phyloP scores from a whole-genome alignment of 2,888 invertebrate genomes.

The Agonopterix subpropinquella region DNA sequence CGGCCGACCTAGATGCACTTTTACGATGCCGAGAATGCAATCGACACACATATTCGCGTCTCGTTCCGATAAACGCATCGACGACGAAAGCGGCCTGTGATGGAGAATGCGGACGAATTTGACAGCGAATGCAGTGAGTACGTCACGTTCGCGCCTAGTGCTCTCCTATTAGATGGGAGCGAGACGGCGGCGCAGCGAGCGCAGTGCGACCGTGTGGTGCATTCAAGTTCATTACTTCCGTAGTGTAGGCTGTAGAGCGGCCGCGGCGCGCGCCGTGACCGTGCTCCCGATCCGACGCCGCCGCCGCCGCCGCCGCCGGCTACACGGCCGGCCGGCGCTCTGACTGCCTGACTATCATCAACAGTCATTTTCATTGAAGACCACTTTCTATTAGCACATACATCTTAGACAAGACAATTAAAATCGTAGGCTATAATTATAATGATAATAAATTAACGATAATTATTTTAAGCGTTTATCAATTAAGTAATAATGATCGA shows the following conservation, averaged over 20 bases:
- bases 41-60: slow-evolving; percentile 75
- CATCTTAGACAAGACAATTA: too few relatives aligned
- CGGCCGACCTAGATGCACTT: slow-evolving; percentile 75
- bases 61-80: slow-evolving; percentile 76
- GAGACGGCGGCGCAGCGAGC: slow-evolving; percentile 49
- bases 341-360: slow-evolving; percentile 27
- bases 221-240: slow-evolving; percentile 77
- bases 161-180: slow-evolving; percentile 50
- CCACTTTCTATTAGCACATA: neutral
- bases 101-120: slow-evolving; percentile 72
- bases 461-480: too few relatives aligned
- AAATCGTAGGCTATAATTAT: neutral
- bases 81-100: slow-evolving; percentile 74
- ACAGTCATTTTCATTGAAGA: neutral
- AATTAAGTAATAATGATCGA: too few relatives aligned
- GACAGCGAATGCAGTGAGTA: slow-evolving; percentile 69
- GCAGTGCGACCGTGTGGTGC: slow-evolving; percentile 58
- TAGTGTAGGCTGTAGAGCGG: slow-evolving; percentile 57
- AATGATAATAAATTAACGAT: too few relatives aligned
- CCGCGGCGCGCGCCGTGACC: slow-evolving; percentile 44
- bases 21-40: slow-evolving; percentile 68
- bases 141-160: slow-evolving; percentile 66
- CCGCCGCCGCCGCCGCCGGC: slow-evolving; percentile 2
- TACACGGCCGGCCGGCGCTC: neutral
- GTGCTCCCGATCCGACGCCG: slow-evolving; percentile 9